A percentile compares a stretch with the other conserved stretches of the same genome.
These are phyloP conservation scores for Zaprionus africanus DNA, from an alignment of 1,140 invertebrate genomes.

Conservation along the genomic window DNA sequence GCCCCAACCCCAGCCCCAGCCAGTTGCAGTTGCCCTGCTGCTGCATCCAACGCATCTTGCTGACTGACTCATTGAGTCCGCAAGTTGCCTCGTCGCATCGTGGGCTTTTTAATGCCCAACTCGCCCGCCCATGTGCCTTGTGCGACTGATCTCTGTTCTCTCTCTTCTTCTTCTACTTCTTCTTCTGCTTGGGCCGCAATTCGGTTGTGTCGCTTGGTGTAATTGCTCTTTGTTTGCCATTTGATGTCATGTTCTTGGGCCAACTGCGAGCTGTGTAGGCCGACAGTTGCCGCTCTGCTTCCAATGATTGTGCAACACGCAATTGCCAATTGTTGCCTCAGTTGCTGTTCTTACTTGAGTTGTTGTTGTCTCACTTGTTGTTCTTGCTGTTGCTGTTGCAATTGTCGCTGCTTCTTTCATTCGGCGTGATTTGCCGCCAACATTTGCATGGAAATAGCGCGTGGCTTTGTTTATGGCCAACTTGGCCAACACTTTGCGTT, in stretches of 20 bases:
- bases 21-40: neutral
- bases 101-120: conserved; percentile 54
- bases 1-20: neutral
- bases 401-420: conserved; percentile 58
- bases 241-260: conserved; percentile 74
- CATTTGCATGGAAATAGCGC: conserved; percentile 79
- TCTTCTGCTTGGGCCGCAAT: neutral
- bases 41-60: conserved; percentile 71
- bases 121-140: conserved; percentile 63
- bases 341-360: neutral
- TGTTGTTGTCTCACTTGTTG: conserved; percentile 1
- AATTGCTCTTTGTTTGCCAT: conserved; percentile 80
- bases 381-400: conserved; percentile 8
- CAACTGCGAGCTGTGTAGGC: conserved; percentile 52
- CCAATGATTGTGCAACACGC: conserved; percentile 79
- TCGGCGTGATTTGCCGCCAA: conserved; percentile 65
- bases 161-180: neutral
- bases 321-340: conserved; percentile 58
- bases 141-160: conserved; percentile 11
- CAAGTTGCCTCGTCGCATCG: conserved; percentile 24
- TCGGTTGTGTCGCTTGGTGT: conserved; percentile 56
- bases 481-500: conserved; percentile 53
- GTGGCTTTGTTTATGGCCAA: conserved; percentile 75
- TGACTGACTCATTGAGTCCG: conserved; percentile 52
- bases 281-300: conserved; percentile 42